phyloP scores from a whole-genome alignment of 2,888 invertebrate species.

The Gerris lacustris region DNA sequence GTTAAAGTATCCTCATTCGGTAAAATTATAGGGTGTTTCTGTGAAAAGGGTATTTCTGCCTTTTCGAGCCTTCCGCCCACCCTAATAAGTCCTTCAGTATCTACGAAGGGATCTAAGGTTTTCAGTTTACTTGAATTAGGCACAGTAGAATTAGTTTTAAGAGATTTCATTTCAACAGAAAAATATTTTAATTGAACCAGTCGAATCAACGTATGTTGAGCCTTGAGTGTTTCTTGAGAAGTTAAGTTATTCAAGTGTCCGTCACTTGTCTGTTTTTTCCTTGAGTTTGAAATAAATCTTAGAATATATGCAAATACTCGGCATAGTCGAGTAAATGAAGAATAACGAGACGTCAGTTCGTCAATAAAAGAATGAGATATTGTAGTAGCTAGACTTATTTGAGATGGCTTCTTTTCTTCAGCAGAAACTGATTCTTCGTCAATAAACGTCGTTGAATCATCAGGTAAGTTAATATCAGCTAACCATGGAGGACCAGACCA shows the following conservation, averaged over 20 bases:
- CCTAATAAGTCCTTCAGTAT: slow-evolving; percentile 6
- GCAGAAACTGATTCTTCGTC: too few relatives aligned
- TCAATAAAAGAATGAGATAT: too few relatives aligned
- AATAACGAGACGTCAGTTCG: too few relatives aligned
- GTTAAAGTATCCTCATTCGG: slow-evolving; percentile 5
- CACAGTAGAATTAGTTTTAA: background rate
- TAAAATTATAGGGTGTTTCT: slow-evolving; percentile 8
- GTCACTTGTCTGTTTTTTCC: background rate
- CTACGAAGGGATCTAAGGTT: slow-evolving; percentile 8
- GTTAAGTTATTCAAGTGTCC: background rate
- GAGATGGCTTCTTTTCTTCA: too few relatives aligned
- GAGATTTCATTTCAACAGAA: background rate
- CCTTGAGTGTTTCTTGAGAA: background rate
- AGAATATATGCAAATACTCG: background rate
- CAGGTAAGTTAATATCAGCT: background rate
- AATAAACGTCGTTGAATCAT: background rate
- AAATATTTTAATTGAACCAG: background rate
- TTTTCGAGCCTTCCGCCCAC: slow-evolving; percentile 12
- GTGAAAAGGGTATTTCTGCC: background rate
- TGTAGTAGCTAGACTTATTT: too few relatives aligned
- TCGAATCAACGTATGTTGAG: background rate
- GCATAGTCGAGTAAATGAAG: too few relatives aligned
- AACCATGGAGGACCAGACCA: slow-evolving; percentile 16
- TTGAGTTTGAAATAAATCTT: background rate
- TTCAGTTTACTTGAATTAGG: slow-evolving; percentile 6